A percentile compares a stretch with the other conserved stretches of the same genome.
phyloP scores from a whole-genome alignment of 1,140 invertebrate species.

The Caenorhabditis briggsae region DNA sequence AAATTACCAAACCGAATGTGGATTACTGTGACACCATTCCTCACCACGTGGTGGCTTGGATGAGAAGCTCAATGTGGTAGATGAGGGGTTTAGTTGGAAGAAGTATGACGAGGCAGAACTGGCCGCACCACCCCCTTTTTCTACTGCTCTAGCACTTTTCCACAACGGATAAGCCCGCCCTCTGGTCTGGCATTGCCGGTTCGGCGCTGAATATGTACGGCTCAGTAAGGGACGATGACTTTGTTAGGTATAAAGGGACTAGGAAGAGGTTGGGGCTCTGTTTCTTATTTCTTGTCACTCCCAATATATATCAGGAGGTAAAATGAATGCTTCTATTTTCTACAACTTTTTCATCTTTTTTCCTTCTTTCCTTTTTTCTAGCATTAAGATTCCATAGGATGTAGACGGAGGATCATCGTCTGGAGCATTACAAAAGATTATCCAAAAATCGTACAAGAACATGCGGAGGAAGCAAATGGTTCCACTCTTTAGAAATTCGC shows the following conservation, averaged over 20 bases:
- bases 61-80: neutral
- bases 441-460: neutral
- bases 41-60: constrained; percentile 16
- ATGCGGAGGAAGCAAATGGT: neutral
- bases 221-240: constrained; percentile 33
- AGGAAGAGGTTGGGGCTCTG: neutral
- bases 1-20: neutral
- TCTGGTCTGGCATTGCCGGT: constrained; percentile 29
- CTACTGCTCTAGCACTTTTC: constrained; percentile 15
- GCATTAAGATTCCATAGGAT: neutral
- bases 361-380: neutral
- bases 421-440: neutral
- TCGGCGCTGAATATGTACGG: constrained; percentile 32
- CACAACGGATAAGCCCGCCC: constrained; percentile 54
- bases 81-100: neutral
- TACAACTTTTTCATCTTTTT: constrained; percentile 22
- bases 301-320: constrained; percentile 33
- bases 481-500: neutral
- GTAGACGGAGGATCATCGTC: neutral
- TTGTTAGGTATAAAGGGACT: neutral
- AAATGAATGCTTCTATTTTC: constrained; percentile 41
- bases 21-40: constrained; percentile 18
- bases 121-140: neutral
- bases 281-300: constrained; percentile 52
- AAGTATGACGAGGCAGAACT: constrained; percentile 28